These are phyloP conservation scores for Aulostomus chinensis DNA, from an alignment of 2,797 vertebrate genomes.

Conservation along the genomic window DNA sequence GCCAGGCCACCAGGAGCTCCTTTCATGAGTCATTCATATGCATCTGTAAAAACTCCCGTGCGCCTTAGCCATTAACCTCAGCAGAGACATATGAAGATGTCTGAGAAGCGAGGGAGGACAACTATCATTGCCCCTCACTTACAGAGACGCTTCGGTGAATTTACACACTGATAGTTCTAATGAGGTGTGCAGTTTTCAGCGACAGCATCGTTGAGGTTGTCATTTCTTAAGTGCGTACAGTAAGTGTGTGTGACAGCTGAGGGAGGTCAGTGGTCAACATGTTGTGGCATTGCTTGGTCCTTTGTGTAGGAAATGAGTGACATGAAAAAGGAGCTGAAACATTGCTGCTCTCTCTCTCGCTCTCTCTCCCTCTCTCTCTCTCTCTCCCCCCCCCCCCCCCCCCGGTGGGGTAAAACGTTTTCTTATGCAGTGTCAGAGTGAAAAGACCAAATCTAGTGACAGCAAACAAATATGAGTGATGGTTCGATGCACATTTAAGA, in stretches of 20 bases:
- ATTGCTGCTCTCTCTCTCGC: conserved; percentile 7
- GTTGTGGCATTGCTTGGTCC: conserved; percentile 24
- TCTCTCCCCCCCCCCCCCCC: not conserved
- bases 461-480: too few relatives aligned
- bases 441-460: conserved; percentile 16
- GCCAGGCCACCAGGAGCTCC: conserved; percentile 11
- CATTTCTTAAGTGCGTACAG: conserved; percentile 21
- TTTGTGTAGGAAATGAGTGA: conserved; percentile 27
- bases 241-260: conserved; percentile 36
- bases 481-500: conserved; percentile 3
- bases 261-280: conserved; percentile 19
- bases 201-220: conserved; percentile 24
- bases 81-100: not conserved
- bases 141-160: too few relatives aligned
- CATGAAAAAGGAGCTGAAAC: conserved; percentile 29
- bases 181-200: too few relatives aligned
- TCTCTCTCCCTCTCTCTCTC: too few relatives aligned
- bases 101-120: too few relatives aligned
- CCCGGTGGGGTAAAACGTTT: not conserved
- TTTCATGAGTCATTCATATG: conserved; percentile 41
- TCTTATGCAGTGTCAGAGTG: conserved; percentile 24
- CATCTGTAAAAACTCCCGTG: conserved; percentile 5
- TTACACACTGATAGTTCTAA: too few relatives aligned
- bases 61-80: too few relatives aligned
- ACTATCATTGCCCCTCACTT: too few relatives aligned